Conservation (phyloP, 1,140 invertebrate genomes). For the Caenorhabditis tropicalis region DNA sequence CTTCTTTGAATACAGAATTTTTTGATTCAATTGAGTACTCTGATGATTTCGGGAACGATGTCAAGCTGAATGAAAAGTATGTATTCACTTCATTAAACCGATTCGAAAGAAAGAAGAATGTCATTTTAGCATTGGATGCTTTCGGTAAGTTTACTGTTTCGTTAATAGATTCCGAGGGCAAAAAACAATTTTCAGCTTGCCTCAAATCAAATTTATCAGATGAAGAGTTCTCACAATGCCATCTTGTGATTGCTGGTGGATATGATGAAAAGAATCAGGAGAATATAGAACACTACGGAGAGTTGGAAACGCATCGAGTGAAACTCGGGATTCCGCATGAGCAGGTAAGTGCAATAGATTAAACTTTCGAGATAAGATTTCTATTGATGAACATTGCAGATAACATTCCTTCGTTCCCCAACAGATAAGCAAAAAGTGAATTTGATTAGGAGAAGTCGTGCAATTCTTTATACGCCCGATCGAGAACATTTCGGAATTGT, state of each 20-base stretch:
- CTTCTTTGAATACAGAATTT: constrained; percentile 76
- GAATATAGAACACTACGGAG: constrained; percentile 86
- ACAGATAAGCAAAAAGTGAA: constrained; percentile 85
- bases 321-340: constrained; percentile 35
- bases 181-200: constrained; percentile 61
- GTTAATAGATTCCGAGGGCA: not conserved
- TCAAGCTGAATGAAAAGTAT: constrained; percentile 55
- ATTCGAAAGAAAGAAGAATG: constrained; percentile 95
- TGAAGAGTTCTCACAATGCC: constrained; percentile 74
- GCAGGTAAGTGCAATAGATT: not conserved
- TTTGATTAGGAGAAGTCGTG: constrained; percentile 78
- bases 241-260: constrained; percentile 93
- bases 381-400: not conserved
- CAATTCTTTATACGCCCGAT: constrained; percentile 88
- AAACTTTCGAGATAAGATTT: not conserved
- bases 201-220: constrained; percentile 65
- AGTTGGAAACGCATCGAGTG: constrained; percentile 79
- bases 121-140: constrained; percentile 83
- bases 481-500: constrained; percentile 99
- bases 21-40: constrained; percentile 84
- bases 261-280: constrained; percentile 88
- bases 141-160: constrained; percentile 76
- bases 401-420: constrained; percentile 62
- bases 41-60: constrained; percentile 74
- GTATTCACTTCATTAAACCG: constrained; percentile 93